phyloP scores from a whole-genome alignment of 2,888 invertebrate genomes.

The Pachliopta kotzebuea region DNA sequence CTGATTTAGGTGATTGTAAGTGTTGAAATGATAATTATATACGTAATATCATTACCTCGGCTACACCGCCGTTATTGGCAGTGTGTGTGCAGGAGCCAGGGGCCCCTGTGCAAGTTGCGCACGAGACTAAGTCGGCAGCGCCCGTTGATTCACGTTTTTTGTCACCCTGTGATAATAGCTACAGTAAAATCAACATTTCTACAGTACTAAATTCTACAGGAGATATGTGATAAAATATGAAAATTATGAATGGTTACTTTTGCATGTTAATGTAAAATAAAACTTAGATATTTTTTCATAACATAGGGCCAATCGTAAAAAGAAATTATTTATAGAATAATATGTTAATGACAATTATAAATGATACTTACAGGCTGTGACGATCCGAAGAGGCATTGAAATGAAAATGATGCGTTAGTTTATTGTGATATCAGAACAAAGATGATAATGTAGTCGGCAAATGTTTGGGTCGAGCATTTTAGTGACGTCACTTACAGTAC shows the following conservation, averaged over 20 bases:
- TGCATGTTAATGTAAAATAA: slow-evolving; percentile 3
- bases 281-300: slow-evolving; percentile 16
- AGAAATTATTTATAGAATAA: slow-evolving; percentile 1
- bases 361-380: slow-evolving; percentile 76
- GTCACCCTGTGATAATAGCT: slow-evolving; percentile 82
- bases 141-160: slow-evolving; percentile 90
- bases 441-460: slow-evolving; percentile 50
- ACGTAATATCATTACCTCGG: slow-evolving; percentile 84
- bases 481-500: slow-evolving; percentile 74
- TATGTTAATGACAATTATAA: slow-evolving; percentile 17
- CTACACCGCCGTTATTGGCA: slow-evolving; percentile 92
- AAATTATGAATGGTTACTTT: slow-evolving; percentile 13
- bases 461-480: slow-evolving; percentile 51
- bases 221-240: slow-evolving; percentile 1
- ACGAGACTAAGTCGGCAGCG: slow-evolving; percentile 91
- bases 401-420: slow-evolving; percentile 73
- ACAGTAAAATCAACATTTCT: slow-evolving; percentile 28
- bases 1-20: slow-evolving; percentile 15
- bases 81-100: slow-evolving; percentile 92
- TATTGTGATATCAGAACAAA: slow-evolving; percentile 60
- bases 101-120: slow-evolving; percentile 87
- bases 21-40: slow-evolving; percentile 7
- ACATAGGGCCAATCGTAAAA: slow-evolving; percentile 1
- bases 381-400: slow-evolving; percentile 76
- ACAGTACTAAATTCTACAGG: slow-evolving; percentile 6